Conservation (phyloP, 2,113 vertebrate species). For the Otolemur garnettii region DNA sequence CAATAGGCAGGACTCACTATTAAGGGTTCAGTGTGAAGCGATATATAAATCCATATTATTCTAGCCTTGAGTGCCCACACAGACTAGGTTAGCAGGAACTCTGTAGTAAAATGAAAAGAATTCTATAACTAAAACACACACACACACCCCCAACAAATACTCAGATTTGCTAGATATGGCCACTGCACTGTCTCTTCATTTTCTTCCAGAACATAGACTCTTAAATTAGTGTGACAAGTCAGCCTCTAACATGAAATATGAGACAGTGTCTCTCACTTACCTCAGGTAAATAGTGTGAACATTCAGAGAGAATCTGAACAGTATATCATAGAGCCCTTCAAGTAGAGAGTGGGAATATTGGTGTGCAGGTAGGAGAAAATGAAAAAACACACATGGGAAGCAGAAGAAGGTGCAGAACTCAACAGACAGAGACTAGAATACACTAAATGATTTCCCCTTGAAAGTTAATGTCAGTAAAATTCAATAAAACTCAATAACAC, state of each 20-base stretch:
- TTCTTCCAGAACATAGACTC: not conserved
- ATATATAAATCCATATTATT: not conserved
- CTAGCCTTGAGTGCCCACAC: not conserved
- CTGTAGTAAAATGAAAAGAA: constrained; percentile 25
- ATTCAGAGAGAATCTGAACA: constrained; percentile 8
- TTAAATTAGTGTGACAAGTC: constrained; percentile 1
- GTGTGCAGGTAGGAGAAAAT: not conserved
- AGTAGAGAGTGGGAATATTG: not conserved
- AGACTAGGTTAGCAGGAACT: not conserved
- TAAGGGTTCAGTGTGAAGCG: not conserved
- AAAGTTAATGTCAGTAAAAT: constrained; percentile 44
- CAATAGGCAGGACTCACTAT: not conserved
- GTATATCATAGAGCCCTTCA: not conserved
- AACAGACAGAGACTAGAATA: not conserved
- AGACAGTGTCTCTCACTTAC: not conserved
- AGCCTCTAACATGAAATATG: not conserved
- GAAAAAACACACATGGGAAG: not conserved
- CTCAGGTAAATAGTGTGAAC: not conserved
- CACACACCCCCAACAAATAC: not conserved
- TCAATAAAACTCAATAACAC: constrained; percentile 54
- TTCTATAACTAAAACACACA: not conserved
- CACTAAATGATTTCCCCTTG: not conserved
- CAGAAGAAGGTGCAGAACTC: not conserved
- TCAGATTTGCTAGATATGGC: not conserved
- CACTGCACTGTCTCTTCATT: not conserved